These are phyloP conservation scores for Drosophila formosana DNA, from an alignment of 2,888 invertebrate genomes.

Conservation along the genomic window DNA sequence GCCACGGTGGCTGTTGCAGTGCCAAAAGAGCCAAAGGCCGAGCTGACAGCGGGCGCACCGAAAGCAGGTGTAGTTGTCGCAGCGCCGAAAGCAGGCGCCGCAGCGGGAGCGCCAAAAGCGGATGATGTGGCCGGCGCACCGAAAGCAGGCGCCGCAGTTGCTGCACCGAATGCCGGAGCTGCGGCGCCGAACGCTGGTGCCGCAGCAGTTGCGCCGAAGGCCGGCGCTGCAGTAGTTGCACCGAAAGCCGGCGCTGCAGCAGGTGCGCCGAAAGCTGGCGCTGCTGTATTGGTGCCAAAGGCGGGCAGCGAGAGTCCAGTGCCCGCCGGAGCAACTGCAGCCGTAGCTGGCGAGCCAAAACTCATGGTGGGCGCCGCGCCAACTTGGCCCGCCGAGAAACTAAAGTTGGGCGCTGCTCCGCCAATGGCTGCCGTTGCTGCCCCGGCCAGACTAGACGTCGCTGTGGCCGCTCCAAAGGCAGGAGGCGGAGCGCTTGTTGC, in stretches of 20 bases:
- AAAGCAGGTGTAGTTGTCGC: constrained; percentile 12
- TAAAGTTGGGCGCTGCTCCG: constrained; percentile 35
- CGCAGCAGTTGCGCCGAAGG: constrained; percentile 51
- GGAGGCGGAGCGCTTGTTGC: constrained; percentile 58
- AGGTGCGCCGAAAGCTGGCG: constrained; percentile 62
- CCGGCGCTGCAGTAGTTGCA: constrained; percentile 26
- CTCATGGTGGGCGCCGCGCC: constrained; percentile 50
- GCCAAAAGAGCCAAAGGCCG: constrained; percentile 37
- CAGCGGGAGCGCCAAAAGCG: constrained; percentile 29
- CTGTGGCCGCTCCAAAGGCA: constrained; percentile 50
- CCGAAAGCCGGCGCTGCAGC: constrained; percentile 49
- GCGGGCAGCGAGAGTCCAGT: constrained; percentile 10
- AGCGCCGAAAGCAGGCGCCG: constrained; percentile 23
- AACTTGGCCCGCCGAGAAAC: constrained; percentile 30
- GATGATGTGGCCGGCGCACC: constrained; percentile 23
- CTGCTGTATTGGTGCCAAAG: constrained; percentile 9
- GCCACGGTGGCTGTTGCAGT: background rate
- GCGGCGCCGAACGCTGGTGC: constrained; percentile 42
- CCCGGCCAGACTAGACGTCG: constrained; percentile 39
- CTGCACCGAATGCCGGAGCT: constrained; percentile 29
- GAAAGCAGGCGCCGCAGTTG: constrained; percentile 25
- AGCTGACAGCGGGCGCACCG: constrained; percentile 17
- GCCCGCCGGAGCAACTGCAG: constrained; percentile 6
- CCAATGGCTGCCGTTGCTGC: constrained; percentile 33
- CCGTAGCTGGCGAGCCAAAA: constrained; percentile 64